Base-by-base conservation (phyloP, 2,797 vertebrate species). In the Myotis pilosus region DNA sequence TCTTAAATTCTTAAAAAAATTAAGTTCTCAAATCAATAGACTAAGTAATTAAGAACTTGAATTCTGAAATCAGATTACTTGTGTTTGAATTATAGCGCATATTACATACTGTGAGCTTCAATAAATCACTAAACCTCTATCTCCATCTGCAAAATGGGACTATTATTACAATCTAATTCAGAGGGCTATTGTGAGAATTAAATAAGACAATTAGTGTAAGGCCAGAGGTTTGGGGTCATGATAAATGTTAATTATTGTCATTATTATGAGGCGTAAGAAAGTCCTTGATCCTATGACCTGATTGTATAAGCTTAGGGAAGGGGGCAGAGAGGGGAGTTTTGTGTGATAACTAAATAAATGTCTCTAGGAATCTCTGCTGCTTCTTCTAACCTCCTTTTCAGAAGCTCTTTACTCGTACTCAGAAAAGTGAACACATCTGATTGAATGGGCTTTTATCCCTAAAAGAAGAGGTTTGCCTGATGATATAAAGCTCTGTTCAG, bases 391-490 rank as follows among this genome's bases (percentile, higher is more conserved):
- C 36, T 89, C 72, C 62, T 81, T 84, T 90, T 69, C 87, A 96
- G 79, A 85, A 72, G 33, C 74, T 93, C 75, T 89, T 92, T 90
- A 74, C 82, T 94, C 72, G 89, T 92, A 69, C 66, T 91, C 72
- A 72, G 57, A 90, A 68, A 44, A 68, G 23, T 74, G 68, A 92
- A 86, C 53, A 66, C 64, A 89, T 74, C 83, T 97, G 91, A 97
- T 55, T 91, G 92, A 91, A 72, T 28, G 6, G 47, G 55, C 83
- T 96, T 95, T 96, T 81, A 81, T 93, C 47, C 28, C 49, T 92
- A 74, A 92, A 94, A 38, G 38, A 93, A 47, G n/a, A 92, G 75
- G 60, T 57, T 91, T 92, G 60, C 66, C 85, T 80, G 62, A 75
- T 92, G 80, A 94, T 92, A 89, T 17, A 94, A 92, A 91, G 44